Base-by-base conservation (phyloP, 2,797 vertebrate genomes). In the Macropodus opercularis region DNA sequence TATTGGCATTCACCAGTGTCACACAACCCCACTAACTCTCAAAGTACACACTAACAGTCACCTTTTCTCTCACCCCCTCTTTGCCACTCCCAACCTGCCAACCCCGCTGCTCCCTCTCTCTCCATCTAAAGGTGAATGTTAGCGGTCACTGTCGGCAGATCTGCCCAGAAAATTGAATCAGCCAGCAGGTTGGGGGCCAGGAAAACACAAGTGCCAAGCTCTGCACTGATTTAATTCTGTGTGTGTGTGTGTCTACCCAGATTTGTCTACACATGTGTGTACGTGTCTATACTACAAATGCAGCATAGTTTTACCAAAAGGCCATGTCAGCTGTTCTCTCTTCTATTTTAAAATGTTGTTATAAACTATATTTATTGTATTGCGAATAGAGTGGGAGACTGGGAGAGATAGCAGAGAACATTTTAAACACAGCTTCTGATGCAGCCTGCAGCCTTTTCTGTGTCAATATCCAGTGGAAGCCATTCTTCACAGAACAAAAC, bases 121-220 rank as follows among this genome's bases (percentile, higher is more conserved):
- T 48, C 63, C 46, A 50, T 60, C 73, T 75, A 87, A 81, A 88
- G 88, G 85, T 88, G 88, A 89, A 68, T 72, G 85, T 77, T 83
- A 85, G 86, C 79, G 85, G 88, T 87, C 86, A 83, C 58, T 65
- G 79, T 80, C 68, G 63, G 83, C 81, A 81, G 65, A 86, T 85
- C 80, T 78, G 79, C 78, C 79, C 79, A 73, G 78, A 77, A 86
- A 90, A 90, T 88, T 90, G 79, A 88, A 90, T 88, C 85, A 87
- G 71, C 81, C 73, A 82, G 81, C 83, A 83, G 81, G 84, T 88
- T 84, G 77, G 81, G 63, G 82, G 82, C 80, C 86, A 80, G 74
- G 40, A 59, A 86, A 76, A 63, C 72, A 72, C 69, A 55, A 77
- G 78, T 85, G 84, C 84, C 79, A 86, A 87, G 71, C 67, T 53